Conservation (phyloP, 1,140 invertebrate species). For the Macrostomum lignano region DNA sequence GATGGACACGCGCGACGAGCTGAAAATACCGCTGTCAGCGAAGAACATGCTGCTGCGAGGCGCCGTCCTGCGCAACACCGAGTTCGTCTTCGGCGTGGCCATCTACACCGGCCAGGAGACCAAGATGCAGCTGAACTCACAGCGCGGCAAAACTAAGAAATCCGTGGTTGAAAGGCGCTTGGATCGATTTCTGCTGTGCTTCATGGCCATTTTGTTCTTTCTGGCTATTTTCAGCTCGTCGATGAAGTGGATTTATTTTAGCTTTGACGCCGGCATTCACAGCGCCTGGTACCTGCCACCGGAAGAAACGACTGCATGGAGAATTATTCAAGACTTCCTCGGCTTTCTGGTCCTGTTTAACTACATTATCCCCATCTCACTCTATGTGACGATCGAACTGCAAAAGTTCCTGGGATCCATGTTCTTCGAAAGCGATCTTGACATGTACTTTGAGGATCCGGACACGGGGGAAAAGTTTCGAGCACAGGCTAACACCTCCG, state of each 20-base stretch:
- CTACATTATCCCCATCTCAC: slow-evolving; percentile 40
- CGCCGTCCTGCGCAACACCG: slow-evolving; percentile 47
- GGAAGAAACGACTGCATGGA: not conserved
- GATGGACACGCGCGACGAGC: not conserved
- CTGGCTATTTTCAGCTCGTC: not conserved
- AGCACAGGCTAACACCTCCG: slow-evolving; percentile 52
- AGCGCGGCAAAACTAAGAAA: not conserved
- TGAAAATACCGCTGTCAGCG: slow-evolving; percentile 29
- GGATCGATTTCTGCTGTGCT: not conserved
- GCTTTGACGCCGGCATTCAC: no score
- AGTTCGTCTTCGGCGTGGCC: slow-evolving; percentile 39
- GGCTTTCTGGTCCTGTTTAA: slow-evolving; percentile 36
- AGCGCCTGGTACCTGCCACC: slow-evolving; percentile 4
- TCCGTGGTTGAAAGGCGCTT: not conserved
- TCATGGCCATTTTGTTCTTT: slow-evolving; percentile 1
- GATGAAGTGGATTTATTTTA: not conserved
- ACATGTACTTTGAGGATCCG: slow-evolving; percentile 44
- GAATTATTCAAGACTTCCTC: slow-evolving; percentile 14
- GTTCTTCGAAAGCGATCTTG: slow-evolving; percentile 36
- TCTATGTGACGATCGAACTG: slow-evolving; percentile 39
- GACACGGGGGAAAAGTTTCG: slow-evolving; percentile 42
- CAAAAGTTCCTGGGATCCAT: slow-evolving; percentile 39
- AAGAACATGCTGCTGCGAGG: slow-evolving; percentile 49
- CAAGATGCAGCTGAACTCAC: slow-evolving; percentile 32
- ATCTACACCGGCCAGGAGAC: slow-evolving; percentile 54